Base-by-base conservation (phyloP, 2,113 vertebrate genomes). In the Pseudopipra pipra region DNA sequence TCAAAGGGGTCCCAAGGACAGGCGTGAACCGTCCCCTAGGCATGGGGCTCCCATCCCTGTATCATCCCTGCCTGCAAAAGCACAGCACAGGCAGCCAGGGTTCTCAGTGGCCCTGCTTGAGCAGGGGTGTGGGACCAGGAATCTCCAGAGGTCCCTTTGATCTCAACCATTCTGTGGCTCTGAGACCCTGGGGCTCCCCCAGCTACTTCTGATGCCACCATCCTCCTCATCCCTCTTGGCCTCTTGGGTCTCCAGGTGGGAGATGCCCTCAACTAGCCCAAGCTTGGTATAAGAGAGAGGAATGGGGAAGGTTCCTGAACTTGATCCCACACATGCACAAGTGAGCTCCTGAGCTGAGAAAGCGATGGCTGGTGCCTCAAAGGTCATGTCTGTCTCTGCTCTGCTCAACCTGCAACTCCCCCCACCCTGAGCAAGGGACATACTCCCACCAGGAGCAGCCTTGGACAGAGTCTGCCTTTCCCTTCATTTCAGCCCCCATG, bases 311-410 rank as follows among this genome's bases (percentile, higher is more conserved):
- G 18, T 55, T 86, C 55, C 89, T 70, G 59, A 63, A 63, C 75
- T 54, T 33, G 18, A 46, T 74, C 39, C 24, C 16, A 28, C 37
- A 12, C 9, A 3, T 16, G 24, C 37, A 54, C 24, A 18, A 0
- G 0, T 11, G 27, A 68, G 54, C 25, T 81, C 70, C 59, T 35
- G 63, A 63, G 79, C 55, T 46, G 35, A 81, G 35, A 28, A 68
- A 35, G 33, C 0, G 0, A 67, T 3, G 74, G 37, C 62, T 75
- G 7, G 20, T 67, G 37, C 51, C 52, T 43, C 1, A 4, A 35
- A 62, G 51, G 37, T 74, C 80, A 75, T 17, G 46, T 14, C 44
- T 56, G 66, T 56, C 41, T 66, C 80, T 59, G 49, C 46, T 8
- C 16, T 47, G 41, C 61, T 63, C 0, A 0, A 46, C 49, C 58